Base-by-base conservation (phyloP, 2,888 invertebrate genomes). In the Drosophila koepferae region DNA sequence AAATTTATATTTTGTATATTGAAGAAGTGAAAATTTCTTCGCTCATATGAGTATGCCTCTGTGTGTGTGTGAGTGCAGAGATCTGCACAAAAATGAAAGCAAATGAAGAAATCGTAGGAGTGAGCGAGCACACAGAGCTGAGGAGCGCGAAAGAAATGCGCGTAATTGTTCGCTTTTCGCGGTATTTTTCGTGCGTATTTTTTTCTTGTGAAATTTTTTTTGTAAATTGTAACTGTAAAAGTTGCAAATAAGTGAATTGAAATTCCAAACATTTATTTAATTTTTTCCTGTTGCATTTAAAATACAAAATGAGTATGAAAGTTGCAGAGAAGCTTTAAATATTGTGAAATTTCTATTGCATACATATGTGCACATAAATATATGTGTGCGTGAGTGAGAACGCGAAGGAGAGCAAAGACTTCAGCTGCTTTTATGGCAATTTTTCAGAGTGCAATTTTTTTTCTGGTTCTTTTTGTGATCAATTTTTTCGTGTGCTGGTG, bases 341-440 rank as follows among this genome's bases (percentile, higher is more conserved):
- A 28, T 54, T n/a, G 40, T 54, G 3, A 23, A 40, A 16, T 40
- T 54, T 54, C 54, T 54, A 54, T 54, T 54, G 23, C 23, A 23
- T 38, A 38, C 23, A 40, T 55, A 18, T 8, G 31, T 28, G 28
- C 40, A 55, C 28, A 31, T 23, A 20, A 5, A 2, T 54, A 6
- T 38, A 10, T 20, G 51, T 23, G 53, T 16, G 53, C 16, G 36
- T 2, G 16, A 20, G 38, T 9, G 38, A 23, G 34, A 10, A n/a
- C 8, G 53, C 20, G 9, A 28, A 55, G 16, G 40, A 10, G 40
- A 28, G 36, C 40, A 2, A n/a, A 28, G 28, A 28, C 18, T 40
- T 28, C 40, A n/a, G 40, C 41, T 41, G 44, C 55, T 41, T 41
- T 18, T 18, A n/a, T 41, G 7, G 28, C 12, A 55, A 41, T 55